Evolutionary conservation across 2,797 vertebrate genomes (phyloP), one percentile per base, ranked within the genome.

Genomic region (Acridotheres tristis): DNA sequence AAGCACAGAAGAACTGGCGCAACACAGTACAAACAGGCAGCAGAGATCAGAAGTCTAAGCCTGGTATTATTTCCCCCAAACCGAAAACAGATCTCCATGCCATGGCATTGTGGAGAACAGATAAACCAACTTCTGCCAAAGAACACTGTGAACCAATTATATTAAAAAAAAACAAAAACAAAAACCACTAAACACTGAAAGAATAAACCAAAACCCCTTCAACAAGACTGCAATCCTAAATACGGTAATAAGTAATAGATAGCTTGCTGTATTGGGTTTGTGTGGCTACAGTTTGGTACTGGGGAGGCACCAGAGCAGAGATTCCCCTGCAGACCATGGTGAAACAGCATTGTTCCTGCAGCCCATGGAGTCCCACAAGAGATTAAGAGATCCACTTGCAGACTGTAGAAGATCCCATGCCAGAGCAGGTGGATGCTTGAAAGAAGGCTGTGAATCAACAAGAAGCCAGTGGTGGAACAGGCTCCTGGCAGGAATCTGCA

Each of bases 141-240:
- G 15, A 77, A 53, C 19, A 50, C 23, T 3, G 8, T 11, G 19
- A 83, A 71, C 2, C 7, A 51, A n/a, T 30, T 69, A 21, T 67
- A 58, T 16, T 40, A 7, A 40, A 47, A 87, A 65, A 73, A 54
- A 42, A 42, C 16, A 42, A 42, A 16, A 42, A 16, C 42, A 42
- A 42, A 42, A 29, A 4, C 1, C 9, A 7, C 3, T 11, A 75
- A 61, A 13, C 12, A 54, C 8, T 2, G 13, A 82, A 88, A 40
- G 0, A 36, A 69, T 11, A 50, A 27, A 57, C 8, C 3, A 36
- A 74, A 78, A 25, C 0, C 1, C 8, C 18, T 29, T 58, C 9
- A 36, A 51, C 13, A 89, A 68, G 15, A 77, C 0, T 47, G 34
- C 26, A 38, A 50, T 42, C 38, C 43, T 61, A 81, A 90, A 78